phyloP scores from a whole-genome alignment of 2,797 vertebrate genomes.

The Lophotriccus pileatus region DNA sequence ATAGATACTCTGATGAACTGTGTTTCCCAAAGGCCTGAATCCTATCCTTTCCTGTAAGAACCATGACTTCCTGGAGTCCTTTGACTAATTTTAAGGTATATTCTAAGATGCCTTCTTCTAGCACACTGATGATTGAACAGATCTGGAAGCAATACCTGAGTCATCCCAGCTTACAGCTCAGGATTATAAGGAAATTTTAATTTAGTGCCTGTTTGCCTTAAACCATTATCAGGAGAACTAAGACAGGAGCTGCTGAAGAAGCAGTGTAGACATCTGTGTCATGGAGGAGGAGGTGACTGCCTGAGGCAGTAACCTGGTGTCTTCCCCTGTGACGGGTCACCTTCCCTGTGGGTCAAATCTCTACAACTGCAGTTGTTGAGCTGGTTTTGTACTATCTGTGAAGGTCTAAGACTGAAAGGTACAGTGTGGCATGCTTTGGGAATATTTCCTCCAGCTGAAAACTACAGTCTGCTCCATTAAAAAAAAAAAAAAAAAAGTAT shows the following conservation, averaged over 20 bases:
- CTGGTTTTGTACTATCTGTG: not conserved
- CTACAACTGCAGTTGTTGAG: not conserved
- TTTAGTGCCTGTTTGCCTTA: not conserved
- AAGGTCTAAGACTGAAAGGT: not conserved
- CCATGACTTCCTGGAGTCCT: not conserved
- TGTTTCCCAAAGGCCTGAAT: not conserved
- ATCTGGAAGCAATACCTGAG: not conserved
- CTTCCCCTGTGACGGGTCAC: not conserved
- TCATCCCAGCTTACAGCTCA: not conserved
- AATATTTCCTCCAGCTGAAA: not conserved
- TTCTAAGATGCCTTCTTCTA: not conserved
- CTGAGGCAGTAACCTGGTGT: not conserved
- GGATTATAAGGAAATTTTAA: not conserved
- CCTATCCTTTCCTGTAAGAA: not conserved
- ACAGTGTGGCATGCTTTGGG: not conserved
- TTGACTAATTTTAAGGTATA: not conserved
- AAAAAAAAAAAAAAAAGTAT: not conserved
- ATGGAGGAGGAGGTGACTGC: not conserved
- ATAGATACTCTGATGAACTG: not conserved
- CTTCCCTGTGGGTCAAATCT: not conserved
- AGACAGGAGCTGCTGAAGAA: not conserved
- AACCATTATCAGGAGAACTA: not conserved
- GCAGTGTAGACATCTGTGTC: not conserved
- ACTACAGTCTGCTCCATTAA: not conserved
- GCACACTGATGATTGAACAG: not conserved